These are phyloP conservation scores for Agapornis canus DNA, from an alignment of 2,797 vertebrate genomes.

Conservation along the genomic window DNA sequence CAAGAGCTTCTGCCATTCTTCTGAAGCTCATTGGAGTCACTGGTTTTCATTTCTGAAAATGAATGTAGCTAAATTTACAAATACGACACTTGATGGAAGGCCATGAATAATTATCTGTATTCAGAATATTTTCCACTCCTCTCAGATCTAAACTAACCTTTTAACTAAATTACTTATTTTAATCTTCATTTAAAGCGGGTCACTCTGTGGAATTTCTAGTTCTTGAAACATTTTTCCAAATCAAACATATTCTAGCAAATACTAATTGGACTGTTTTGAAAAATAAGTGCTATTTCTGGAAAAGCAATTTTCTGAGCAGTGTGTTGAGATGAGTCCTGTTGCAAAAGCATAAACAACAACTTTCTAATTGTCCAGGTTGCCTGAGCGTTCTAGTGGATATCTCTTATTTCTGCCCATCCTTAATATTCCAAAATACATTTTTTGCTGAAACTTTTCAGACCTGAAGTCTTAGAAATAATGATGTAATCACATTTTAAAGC, in stretches of 20 bases:
- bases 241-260: neutral
- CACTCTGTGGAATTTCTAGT: neutral
- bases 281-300: neutral
- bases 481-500: neutral
- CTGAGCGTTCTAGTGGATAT: neutral
- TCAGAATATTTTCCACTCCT: neutral
- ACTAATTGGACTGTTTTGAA: neutral
- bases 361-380: neutral
- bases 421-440: neutral
- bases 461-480: neutral
- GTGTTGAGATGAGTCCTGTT: neutral
- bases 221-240: neutral
- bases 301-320: neutral
- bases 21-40: fast-evolving
- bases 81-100: neutral
- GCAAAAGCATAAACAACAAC: no score
- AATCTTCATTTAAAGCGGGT: neutral
- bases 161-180: neutral
- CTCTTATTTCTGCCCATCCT: neutral
- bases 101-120: neutral
- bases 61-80: fast-evolving
- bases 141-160: neutral
- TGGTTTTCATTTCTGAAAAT: neutral
- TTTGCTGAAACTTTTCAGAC: neutral
- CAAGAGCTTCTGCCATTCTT: neutral